These are phyloP conservation scores for Oligia strigilis DNA, from an alignment of 2,888 invertebrate species.

Conservation along the genomic window DNA sequence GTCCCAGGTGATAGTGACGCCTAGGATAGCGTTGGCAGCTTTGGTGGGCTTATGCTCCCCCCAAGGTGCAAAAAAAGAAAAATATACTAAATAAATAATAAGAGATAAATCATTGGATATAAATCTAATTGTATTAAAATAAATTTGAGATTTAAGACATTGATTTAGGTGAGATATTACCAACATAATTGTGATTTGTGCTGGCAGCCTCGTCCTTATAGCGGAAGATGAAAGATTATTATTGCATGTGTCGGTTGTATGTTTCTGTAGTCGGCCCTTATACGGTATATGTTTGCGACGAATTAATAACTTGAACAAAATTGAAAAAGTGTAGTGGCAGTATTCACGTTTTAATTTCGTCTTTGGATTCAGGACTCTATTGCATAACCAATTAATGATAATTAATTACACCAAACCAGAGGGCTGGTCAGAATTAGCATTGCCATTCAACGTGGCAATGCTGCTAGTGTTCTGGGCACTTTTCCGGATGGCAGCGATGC, in stretches of 20 bases:
- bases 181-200: constrained; percentile 32
- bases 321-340: background rate
- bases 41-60: background rate
- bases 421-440: background rate
- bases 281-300: constrained; percentile 22
- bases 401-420: background rate
- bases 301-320: background rate
- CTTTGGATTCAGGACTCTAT: background rate
- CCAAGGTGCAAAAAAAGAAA: background rate
- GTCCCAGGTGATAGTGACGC: background rate
- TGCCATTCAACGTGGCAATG: background rate
- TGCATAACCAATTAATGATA: background rate
- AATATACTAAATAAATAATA: no score
- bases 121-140: background rate
- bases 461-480: background rate
- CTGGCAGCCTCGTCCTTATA: constrained; percentile 26
- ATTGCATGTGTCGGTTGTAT: background rate
- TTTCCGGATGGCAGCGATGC: background rate
- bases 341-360: background rate
- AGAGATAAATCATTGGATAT: no score
- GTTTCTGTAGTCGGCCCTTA: constrained; percentile 32
- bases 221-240: constrained; percentile 1
- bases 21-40: background rate
- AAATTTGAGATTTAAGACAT: background rate
- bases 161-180: constrained; percentile 19